phyloP scores from a whole-genome alignment of 2,113 vertebrate genomes.

The Rhombomys opimus region DNA sequence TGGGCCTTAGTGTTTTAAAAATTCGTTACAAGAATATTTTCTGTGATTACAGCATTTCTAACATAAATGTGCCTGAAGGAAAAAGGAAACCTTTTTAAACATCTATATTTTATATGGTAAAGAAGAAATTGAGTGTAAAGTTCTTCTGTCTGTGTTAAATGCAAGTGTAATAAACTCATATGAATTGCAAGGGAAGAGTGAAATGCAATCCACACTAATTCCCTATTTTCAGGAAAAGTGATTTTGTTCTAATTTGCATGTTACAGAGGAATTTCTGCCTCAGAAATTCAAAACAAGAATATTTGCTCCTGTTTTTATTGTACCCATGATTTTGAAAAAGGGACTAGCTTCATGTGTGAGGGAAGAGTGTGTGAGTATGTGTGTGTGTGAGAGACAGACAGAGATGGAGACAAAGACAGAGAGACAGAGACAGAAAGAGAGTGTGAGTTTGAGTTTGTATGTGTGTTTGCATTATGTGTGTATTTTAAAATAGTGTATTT shows the following conservation, averaged over 20 bases:
- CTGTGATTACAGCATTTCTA: slow-evolving; percentile 26
- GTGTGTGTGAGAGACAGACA: no score
- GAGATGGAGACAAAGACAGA: no score
- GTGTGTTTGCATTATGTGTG: not conserved
- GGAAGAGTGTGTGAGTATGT: not conserved
- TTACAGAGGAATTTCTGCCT: not conserved
- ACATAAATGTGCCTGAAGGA: slow-evolving; percentile 19
- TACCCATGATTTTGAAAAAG: not conserved
- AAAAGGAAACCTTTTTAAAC: slow-evolving; percentile 38
- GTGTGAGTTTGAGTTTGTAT: not conserved
- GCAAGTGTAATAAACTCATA: slow-evolving; percentile 21
- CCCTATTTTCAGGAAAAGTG: slow-evolving; percentile 45
- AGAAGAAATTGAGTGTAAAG: slow-evolving; percentile 55
- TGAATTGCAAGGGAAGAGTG: slow-evolving; percentile 21
- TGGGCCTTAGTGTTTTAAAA: not conserved
- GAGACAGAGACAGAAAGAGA: no score
- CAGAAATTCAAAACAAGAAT: slow-evolving; percentile 38
- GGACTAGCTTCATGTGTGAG: not conserved
- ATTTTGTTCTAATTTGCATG: slow-evolving; percentile 44
- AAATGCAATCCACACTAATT: slow-evolving; percentile 32
- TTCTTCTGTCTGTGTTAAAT: slow-evolving; percentile 35
- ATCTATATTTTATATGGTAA: slow-evolving; percentile 38
- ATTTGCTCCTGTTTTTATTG: not conserved
- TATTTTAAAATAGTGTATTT: slow-evolving; percentile 54
- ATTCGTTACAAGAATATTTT: slow-evolving; percentile 8